phyloP scores from a whole-genome alignment of 2,113 vertebrate species.

The Corythornis cristatus region DNA sequence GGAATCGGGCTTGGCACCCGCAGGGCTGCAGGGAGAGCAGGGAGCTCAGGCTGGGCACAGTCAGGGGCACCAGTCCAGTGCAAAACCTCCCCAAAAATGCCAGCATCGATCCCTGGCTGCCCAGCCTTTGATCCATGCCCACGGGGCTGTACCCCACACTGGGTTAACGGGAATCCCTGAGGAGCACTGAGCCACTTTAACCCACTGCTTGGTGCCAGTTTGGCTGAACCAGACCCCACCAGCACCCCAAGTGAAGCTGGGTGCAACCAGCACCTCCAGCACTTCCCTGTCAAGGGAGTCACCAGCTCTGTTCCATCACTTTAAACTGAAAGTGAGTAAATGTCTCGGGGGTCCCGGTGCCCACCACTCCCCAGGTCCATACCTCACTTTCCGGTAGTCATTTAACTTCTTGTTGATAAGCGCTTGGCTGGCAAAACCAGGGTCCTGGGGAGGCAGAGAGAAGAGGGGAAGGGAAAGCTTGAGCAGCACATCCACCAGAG shows the following conservation, averaged over 20 bases:
- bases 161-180: not conserved
- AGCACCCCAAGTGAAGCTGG: accelerated
- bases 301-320: not conserved
- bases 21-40: constrained; percentile 78
- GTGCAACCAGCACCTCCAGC: accelerated
- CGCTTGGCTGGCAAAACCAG: constrained; percentile 92
- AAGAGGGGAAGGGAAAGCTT: constrained; percentile 57
- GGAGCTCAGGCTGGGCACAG: not conserved
- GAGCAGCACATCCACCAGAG: not conserved
- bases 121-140: not conserved
- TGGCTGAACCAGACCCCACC: accelerated
- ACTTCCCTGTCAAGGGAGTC: not conserved
- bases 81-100: not conserved
- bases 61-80: not conserved
- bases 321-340: not conserved
- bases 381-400: constrained; percentile 92
- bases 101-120: accelerated
- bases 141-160: not conserved
- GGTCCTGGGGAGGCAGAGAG: constrained; percentile 81
- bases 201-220: accelerated
- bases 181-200: not conserved
- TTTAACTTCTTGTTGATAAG: constrained; percentile 98
- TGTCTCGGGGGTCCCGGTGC: not conserved
- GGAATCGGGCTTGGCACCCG: constrained; percentile 88
- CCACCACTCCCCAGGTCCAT: not conserved